phyloP scores from a whole-genome alignment of 2,888 invertebrate species.

The Pardosa pseudoannulata region DNA sequence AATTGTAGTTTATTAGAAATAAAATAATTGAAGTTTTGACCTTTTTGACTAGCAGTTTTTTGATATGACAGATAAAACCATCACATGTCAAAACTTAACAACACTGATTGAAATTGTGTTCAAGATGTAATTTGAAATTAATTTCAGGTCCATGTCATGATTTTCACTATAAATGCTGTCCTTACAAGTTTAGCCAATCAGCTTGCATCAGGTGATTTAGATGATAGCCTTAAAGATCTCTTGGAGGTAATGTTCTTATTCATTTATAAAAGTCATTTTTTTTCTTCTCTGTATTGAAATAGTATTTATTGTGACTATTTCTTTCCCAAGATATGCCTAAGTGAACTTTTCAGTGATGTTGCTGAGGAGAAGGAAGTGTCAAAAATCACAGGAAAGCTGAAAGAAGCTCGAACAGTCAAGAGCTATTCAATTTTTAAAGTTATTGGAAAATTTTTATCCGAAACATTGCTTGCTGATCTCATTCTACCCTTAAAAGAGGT shows the following conservation, averaged over 20 bases:
- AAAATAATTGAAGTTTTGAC: no score
- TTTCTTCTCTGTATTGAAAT: no score
- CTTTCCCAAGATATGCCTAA: constrained; percentile 83
- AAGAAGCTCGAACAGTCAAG: constrained; percentile 83
- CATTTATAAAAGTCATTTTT: no score
- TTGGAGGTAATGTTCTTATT: constrained; percentile 86
- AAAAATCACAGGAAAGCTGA: constrained; percentile 85
- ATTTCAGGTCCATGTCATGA: constrained; percentile 88
- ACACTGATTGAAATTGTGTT: no score
- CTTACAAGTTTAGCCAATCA: constrained; percentile 84
- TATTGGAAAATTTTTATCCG: constrained; percentile 87
- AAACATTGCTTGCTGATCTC: constrained; percentile 85
- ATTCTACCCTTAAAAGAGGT: constrained; percentile 89
- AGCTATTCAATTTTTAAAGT: constrained; percentile 91
- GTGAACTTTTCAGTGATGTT: constrained; percentile 91
- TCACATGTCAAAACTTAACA: no score
- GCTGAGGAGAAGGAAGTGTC: constrained; percentile 95
- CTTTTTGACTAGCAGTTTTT: no score
- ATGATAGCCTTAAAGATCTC: constrained; percentile 86
- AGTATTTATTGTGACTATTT: background rate
- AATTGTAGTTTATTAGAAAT: no score
- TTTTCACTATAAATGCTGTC: constrained; percentile 90
- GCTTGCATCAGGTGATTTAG: constrained; percentile 88
- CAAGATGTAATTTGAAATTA: no score
- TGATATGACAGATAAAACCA: no score